Evolutionary conservation across 2,888 invertebrate genomes (phyloP), one percentile per base, ranked within the genome.

Genomic region (Tenthredo distinguenda): DNA sequence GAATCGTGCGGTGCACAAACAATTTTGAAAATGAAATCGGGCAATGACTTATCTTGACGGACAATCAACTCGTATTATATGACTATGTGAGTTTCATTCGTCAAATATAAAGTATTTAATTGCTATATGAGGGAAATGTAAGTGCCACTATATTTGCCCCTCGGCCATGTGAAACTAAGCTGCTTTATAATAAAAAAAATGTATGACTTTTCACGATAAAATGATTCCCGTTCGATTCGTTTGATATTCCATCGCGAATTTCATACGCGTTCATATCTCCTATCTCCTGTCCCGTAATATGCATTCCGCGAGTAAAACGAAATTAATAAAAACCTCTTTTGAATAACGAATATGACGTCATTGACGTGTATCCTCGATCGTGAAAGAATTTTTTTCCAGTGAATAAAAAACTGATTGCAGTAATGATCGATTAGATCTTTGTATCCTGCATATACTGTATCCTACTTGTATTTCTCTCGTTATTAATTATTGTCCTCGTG

Each of bases 1-100:
- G 43, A 81, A 58, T 81, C 62, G 12, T 21, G 62, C n/a, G 21
- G 21, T 62, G 26, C 62, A 62, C 58, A 81, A 21, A 81, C 21
- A 81, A 21, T 62, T 81, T 40, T 58, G 21, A 18, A 43, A 81
- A 58, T 62, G 81, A 58, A 81, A 81, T 81, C 81, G 81, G 37
- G 34, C 81, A 62, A 62, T 62, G 81, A 81, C 81, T 62, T 37
- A 81, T 62, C 58, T n/a, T 18, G 31, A 37, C 21, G 21, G 40
- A 40, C 81, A 40, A 81, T 81, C 81, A 62, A 58, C 62, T 81
- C 81, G 12, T 50, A 50, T 77, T 40, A n/a, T 40, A n/a, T n/a
- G 72, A 21, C 34, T 55, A 50, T 31, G 21, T 26, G 26, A 43
- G 34, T 62, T n/a, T 62, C 81, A 12, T 40, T 58, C 21, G 2